Conservation (phyloP, 2,888 invertebrate species). For the Drosophila setosimentum region DNA sequence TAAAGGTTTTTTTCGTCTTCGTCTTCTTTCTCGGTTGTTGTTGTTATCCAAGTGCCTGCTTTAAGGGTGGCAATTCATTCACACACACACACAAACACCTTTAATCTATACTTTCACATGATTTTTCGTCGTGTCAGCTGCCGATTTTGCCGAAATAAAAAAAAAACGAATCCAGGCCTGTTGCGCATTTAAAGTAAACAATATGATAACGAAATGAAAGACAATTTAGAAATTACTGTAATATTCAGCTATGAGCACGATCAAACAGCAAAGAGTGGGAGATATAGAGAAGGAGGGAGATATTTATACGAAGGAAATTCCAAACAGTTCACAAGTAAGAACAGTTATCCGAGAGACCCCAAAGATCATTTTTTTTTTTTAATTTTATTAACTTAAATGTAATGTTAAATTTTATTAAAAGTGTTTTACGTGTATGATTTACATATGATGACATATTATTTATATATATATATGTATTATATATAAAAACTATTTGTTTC, state of each 20-base stretch:
- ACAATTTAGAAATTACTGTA: background rate
- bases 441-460: too few species aligned
- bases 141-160: conserved; percentile 4
- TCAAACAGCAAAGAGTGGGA: background rate
- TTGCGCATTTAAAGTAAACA: background rate
- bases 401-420: too few species aligned
- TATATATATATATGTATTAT: too few species aligned
- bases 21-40: conserved; percentile 5
- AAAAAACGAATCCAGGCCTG: background rate
- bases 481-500: too few species aligned
- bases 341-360: background rate
- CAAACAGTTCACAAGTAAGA: background rate
- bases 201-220: background rate
- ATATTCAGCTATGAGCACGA: background rate
- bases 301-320: background rate
- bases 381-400: too few species aligned
- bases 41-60: conserved; percentile 27
- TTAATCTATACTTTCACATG: conserved; percentile 18
- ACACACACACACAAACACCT: conserved; percentile 8
- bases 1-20: conserved; percentile 48
- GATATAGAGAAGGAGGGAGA: background rate
- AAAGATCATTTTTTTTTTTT: too few species aligned
- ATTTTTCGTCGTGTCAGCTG: conserved; percentile 40
- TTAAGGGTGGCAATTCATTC: conserved; percentile 60
- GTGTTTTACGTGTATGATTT: too few species aligned